Evolutionary conservation across 2,113 vertebrate genomes (phyloP).

Genomic region (Catharus fuscescens): DNA sequence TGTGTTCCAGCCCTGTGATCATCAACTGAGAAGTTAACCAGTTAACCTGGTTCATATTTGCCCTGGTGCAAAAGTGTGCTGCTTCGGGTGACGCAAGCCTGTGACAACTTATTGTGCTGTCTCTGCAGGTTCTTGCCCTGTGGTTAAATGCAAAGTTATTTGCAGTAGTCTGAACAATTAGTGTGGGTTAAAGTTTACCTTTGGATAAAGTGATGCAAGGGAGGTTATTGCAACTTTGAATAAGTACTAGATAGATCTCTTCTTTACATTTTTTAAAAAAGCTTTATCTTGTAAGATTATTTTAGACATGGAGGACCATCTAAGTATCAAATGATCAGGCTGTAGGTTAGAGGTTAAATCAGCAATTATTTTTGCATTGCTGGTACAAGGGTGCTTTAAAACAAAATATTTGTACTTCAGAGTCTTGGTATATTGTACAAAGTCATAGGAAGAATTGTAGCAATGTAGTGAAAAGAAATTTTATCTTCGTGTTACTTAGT

Average conservation of each 20-base stretch:
- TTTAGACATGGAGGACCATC: background rate
- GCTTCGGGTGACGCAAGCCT: fast-evolving
- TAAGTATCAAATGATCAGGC: background rate
- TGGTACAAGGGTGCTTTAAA: background rate
- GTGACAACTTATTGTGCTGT: background rate
- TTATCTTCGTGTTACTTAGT: background rate
- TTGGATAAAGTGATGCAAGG: background rate
- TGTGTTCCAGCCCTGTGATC: background rate
- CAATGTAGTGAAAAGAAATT: background rate
- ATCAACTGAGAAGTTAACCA: background rate
- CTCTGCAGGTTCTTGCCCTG: background rate
- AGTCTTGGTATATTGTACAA: background rate
- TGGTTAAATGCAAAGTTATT: background rate
- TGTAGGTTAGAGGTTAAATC: background rate
- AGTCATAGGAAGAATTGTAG: background rate
- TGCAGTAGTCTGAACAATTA: background rate
- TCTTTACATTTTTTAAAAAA: background rate
- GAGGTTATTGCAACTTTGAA: background rate
- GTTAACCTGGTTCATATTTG: background rate
- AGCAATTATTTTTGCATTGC: background rate
- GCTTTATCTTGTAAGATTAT: background rate
- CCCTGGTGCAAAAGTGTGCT: background rate
- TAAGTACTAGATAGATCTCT: background rate
- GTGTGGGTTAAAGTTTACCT: background rate
- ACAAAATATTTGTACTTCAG: background rate